phyloP scores from a whole-genome alignment of 2,888 invertebrate genomes.

The Nomada flava region DNA sequence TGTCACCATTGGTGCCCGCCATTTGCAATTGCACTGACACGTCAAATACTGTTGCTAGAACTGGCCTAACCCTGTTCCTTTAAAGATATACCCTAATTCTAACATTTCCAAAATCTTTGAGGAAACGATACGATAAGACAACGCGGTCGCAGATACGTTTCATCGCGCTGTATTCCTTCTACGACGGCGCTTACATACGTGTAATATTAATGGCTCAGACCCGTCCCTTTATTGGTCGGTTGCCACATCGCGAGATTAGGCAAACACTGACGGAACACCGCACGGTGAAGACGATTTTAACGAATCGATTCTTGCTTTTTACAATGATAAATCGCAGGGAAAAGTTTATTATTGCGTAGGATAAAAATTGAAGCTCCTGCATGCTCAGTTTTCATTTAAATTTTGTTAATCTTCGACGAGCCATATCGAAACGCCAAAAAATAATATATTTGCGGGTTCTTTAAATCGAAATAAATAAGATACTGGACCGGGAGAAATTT shows the following conservation, averaged over 20 bases:
- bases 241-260: background rate
- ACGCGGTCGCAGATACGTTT: background rate
- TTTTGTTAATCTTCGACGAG: too few species aligned
- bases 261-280: background rate
- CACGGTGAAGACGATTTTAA: background rate
- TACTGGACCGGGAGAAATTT: too few species aligned
- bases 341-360: too few species aligned
- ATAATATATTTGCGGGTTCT: background rate
- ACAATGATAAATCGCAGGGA: background rate
- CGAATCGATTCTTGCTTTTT: conserved; percentile 9
- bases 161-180: background rate
- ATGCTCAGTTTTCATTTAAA: too few species aligned
- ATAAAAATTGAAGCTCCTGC: background rate
- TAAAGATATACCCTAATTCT: background rate
- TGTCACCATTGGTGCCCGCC: conserved; percentile 78
- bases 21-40: conserved; percentile 79
- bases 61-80: conserved; percentile 39
- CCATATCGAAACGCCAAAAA: too few species aligned
- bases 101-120: conserved; percentile 17
- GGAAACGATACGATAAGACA: background rate
- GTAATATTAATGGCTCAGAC: background rate
- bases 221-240: conserved; percentile 10
- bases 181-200: background rate
- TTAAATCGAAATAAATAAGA: background rate
- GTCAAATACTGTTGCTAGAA: conserved; percentile 67